Evolutionary conservation across 1,140 invertebrate genomes (phyloP).

Genomic region (Drosophila micromelanica): DNA sequence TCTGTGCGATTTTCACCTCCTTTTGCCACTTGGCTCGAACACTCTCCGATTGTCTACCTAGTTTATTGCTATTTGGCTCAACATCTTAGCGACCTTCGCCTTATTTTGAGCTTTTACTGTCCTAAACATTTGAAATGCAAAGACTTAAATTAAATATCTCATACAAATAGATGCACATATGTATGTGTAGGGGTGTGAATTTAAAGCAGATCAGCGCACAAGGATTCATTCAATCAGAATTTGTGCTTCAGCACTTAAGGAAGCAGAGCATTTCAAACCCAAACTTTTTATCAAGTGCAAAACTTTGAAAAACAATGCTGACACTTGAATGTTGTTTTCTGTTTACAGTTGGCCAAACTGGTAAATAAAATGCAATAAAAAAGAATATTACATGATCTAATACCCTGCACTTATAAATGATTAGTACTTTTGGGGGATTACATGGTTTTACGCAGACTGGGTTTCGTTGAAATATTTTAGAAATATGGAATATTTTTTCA

Average conservation of each 20-base stretch:
- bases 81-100: slow-evolving; percentile 44
- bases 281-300: slow-evolving; percentile 54
- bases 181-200: not conserved
- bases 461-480: too few species aligned
- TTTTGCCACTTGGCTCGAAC: too few species aligned
- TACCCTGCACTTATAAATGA: not conserved
- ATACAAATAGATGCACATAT: slow-evolving; percentile 2
- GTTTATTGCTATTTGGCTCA: slow-evolving; percentile 72
- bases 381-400: not conserved
- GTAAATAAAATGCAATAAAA: slow-evolving; percentile 7
- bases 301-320: slow-evolving; percentile 41
- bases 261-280: slow-evolving; percentile 19
- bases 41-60: slow-evolving; percentile 66
- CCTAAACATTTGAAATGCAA: slow-evolving; percentile 60
- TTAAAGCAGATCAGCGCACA: slow-evolving; percentile 31
- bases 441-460: too few species aligned
- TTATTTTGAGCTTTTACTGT: slow-evolving; percentile 16
- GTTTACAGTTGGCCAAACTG: slow-evolving; percentile 16
- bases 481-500: too few species aligned
- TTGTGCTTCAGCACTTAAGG: slow-evolving; percentile 30
- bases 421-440: not conserved
- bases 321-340: slow-evolving; percentile 52
- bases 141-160: slow-evolving; percentile 45
- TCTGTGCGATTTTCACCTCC: not conserved
- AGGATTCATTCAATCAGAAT: slow-evolving; percentile 44